phyloP scores from a whole-genome alignment of 64 coral and sea anemone species.

The Platygyra sinensis region DNA sequence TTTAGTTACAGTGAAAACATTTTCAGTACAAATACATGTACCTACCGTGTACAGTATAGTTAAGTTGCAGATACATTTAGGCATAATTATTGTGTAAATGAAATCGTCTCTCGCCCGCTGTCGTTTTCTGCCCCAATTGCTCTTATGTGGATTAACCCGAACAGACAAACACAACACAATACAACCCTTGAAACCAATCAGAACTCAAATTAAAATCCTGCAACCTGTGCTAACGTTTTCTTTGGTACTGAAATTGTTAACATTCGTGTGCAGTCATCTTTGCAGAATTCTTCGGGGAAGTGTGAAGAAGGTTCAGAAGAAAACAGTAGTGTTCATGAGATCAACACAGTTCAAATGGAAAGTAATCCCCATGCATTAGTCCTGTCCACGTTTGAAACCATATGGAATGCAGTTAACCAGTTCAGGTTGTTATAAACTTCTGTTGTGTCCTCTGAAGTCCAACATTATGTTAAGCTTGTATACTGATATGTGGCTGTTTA shows the following conservation, averaged over 20 bases:
- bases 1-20: no score
- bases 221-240: not conserved
- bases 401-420: constrained; percentile 70
- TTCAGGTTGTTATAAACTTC: constrained; percentile 21
- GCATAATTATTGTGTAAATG: no score
- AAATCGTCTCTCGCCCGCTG: no score
- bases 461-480: no score
- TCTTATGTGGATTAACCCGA: no score
- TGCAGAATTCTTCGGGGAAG: constrained; percentile 27
- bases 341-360: constrained; percentile 8
- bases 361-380: constrained; percentile 42
- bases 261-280: not conserved
- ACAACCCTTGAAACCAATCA: not conserved
- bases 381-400: constrained; percentile 58
- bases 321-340: constrained; percentile 47
- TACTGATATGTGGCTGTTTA: no score
- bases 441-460: no score
- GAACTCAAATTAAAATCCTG: not conserved
- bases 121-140: no score
- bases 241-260: not conserved
- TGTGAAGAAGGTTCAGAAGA: constrained; percentile 61
- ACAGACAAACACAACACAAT: not conserved
- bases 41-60: no score
- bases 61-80: no score
- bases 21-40: no score